phyloP scores from a whole-genome alignment of 2,888 invertebrate species.

The Cylindroiulus punctatus region DNA sequence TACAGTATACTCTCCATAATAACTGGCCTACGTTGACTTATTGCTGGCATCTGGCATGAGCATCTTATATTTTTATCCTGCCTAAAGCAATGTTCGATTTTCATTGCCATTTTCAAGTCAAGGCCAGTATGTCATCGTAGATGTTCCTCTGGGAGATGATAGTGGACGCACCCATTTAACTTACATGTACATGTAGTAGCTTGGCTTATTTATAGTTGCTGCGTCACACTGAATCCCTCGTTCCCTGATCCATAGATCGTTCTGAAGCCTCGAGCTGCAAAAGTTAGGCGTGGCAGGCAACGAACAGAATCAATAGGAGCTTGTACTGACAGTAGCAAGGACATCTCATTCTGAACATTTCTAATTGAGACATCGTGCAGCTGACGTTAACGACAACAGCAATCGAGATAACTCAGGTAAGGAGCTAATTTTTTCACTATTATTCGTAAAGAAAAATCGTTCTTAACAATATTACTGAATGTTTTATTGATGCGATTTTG shows the following conservation, averaged over 20 bases:
- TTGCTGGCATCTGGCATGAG: neutral
- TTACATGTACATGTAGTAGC: too few species aligned
- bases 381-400: neutral
- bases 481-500: neutral
- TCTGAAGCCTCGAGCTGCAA: neutral
- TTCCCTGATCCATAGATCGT: conserved; percentile 3
- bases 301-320: neutral
- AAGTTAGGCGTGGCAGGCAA: conserved; percentile 22
- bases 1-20: neutral
- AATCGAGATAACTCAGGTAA: too few species aligned
- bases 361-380: neutral
- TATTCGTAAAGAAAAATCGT: neutral
- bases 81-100: too few species aligned
- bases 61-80: neutral
- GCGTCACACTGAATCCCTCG: neutral
- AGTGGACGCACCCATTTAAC: conserved; percentile 9
- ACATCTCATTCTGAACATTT: neutral
- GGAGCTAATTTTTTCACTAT: neutral
- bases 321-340: neutral
- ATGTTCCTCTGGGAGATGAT: neutral
- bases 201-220: neutral
- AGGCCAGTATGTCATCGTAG: neutral
- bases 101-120: neutral
- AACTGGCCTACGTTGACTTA: neutral
- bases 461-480: neutral